phyloP scores from a whole-genome alignment of 2,797 vertebrate genomes.

The Fundulus diaphanus region DNA sequence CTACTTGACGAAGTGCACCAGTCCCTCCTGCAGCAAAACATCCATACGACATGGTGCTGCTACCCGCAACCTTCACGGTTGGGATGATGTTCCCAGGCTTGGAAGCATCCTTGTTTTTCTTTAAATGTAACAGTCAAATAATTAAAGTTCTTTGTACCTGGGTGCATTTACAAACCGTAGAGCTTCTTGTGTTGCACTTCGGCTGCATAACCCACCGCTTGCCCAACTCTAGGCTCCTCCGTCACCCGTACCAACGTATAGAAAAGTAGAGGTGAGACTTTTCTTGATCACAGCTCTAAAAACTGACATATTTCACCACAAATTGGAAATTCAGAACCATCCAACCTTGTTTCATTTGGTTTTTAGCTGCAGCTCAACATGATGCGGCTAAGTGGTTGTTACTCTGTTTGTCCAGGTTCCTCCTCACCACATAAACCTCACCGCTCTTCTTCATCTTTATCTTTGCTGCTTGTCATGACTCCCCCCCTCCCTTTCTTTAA shows the following conservation, averaged over 20 bases:
- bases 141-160: too few species aligned
- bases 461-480: conserved; percentile 33
- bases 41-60: neutral
- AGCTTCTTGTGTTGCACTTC: too few species aligned
- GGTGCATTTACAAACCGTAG: too few species aligned
- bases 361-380: neutral
- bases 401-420: conserved; percentile 14
- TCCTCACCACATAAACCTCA: conserved; percentile 12
- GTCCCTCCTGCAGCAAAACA: neutral
- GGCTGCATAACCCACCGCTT: too few species aligned
- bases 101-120: too few species aligned
- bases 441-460: neutral
- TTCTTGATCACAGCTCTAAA: too few species aligned
- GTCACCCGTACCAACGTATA: too few species aligned
- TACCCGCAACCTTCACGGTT: too few species aligned
- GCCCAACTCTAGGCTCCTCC: too few species aligned
- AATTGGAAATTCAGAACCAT: neutral
- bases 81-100: too few species aligned
- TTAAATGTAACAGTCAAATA: too few species aligned
- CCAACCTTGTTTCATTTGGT: neutral
- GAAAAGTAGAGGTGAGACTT: too few species aligned
- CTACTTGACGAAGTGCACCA: neutral
- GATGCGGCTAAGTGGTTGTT: conserved; percentile 5
- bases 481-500: conserved; percentile 56
- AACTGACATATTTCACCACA: neutral